A percentile compares a stretch with the other conserved stretches of the same genome.
Evolutionary conservation across 2,113 vertebrate species (phyloP).

Genomic region (Chionis minor): DNA sequence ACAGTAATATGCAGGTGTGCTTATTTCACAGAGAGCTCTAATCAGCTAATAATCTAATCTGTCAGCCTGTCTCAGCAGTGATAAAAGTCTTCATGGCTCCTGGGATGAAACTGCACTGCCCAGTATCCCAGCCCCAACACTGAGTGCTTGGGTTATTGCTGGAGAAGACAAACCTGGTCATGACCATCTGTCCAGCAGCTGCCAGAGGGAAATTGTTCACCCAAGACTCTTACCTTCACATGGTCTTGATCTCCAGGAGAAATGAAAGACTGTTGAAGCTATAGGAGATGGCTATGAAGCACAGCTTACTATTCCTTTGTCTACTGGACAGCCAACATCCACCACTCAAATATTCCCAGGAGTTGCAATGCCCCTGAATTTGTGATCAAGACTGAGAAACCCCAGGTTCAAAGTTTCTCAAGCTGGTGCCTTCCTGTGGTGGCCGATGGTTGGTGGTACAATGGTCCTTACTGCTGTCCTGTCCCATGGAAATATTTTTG

Average conservation of each 20-base stretch:
- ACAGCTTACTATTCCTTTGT: background rate
- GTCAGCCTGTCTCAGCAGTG: background rate
- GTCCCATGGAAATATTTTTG: background rate
- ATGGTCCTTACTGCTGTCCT: background rate
- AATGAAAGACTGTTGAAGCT: background rate
- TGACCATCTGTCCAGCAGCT: background rate
- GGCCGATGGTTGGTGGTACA: background rate
- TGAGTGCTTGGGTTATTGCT: background rate
- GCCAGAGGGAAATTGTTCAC: background rate
- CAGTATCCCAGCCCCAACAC: background rate
- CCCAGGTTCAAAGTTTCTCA: background rate
- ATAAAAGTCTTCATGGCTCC: background rate
- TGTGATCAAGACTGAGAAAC: background rate
- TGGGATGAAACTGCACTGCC: background rate
- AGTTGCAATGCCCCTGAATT: background rate
- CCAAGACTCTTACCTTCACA: background rate
- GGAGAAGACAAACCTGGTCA: background rate
- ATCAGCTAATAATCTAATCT: background rate
- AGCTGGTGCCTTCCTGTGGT: background rate
- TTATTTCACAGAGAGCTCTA: background rate
- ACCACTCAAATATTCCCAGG: background rate
- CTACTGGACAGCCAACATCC: background rate
- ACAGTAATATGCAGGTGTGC: background rate
- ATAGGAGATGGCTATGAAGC: background rate
- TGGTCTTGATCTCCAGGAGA: background rate